These are phyloP conservation scores for Coilia nasus DNA, from an alignment of 2,797 vertebrate genomes.

Conservation along the genomic window DNA sequence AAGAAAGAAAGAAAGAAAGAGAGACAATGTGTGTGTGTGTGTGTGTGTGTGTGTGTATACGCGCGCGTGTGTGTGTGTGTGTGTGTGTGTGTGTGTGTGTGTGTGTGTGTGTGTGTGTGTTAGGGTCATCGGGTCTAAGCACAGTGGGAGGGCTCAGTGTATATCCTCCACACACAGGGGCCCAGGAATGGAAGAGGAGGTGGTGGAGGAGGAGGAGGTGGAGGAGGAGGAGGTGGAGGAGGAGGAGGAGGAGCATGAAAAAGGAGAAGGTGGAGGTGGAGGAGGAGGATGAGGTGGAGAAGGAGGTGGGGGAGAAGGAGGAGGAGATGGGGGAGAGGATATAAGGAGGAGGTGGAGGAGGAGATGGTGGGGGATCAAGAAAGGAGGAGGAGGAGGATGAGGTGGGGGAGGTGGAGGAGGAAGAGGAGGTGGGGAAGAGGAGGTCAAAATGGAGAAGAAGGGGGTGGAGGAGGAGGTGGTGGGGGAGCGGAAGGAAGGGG, in stretches of 20 bases:
- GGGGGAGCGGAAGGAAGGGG: neutral
- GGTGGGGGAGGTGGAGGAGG: neutral
- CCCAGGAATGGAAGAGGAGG: too few species aligned
- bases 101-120: neutral
- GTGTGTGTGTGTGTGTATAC: neutral
- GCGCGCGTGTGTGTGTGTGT: neutral
- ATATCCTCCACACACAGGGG: too few species aligned
- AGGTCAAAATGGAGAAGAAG: neutral
- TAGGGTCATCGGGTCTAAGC: slow-evolving; percentile 17
- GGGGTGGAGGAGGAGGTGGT: slow-evolving; percentile 37
- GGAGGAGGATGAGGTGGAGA: too few species aligned
- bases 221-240: too few species aligned
- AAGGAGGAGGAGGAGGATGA: too few species aligned
- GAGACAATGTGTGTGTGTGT: neutral
- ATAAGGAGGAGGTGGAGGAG: slow-evolving; percentile 45
- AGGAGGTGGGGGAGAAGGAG: too few species aligned
- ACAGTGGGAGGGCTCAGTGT: neutral
- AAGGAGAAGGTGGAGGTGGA: too few species aligned
- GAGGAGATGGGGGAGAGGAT: too few species aligned
- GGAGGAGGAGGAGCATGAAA: too few species aligned
- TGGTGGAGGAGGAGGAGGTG: too few species aligned
- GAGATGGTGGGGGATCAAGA: slow-evolving; percentile 39
- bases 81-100: neutral
- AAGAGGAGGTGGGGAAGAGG: neutral
- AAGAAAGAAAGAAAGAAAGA: too few species aligned